Base-by-base conservation (phyloP, 2,797 vertebrate genomes). In the Threskiornis aethiopicus region DNA sequence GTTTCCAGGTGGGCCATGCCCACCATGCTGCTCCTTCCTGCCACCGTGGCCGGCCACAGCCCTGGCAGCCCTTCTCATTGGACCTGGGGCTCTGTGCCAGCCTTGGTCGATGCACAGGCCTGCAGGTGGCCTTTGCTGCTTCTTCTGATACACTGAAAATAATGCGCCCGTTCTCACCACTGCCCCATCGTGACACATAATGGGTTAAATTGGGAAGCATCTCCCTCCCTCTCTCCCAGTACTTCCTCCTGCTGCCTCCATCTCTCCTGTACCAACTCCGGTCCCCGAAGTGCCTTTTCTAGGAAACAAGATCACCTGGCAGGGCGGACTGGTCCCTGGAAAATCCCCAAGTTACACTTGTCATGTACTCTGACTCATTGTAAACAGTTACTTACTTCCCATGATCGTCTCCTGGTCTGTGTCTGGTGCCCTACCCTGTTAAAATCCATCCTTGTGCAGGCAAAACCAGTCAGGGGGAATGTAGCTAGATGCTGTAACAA, bases 201-300 rank as follows among this genome's bases (percentile, higher is more conserved):
- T 70, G 90, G 76, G 81, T 93, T 89, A 90, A 90, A 96, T 49
- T 83, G 89, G 85, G 89, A 97, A 93, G 54, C 25, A 26, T 79
- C 70, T 93, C 77, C 47, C 31, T 81, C 31, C 31, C 75, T 89
- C 49, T 85, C 26, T 69, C 72, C 84, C 84, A 64, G 52, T 89
- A 59, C 55, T 93, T 93, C 62, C 20, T 92, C 19, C 49, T 92
- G 26, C 62, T 88, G 41, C 46, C 57, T 86, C 64, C 35, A 16
- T 78, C 21, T 95, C 57, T 80, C 72, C 86, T 26, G 5, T 94
- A 94, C 83, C 71, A 89, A 95, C 90, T 95, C 85, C 37, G 87
- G 90, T 97, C 93, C 94, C 84, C 25, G 96, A 97, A 97, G 97
- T 98, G 97, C 97, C 97, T 98, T 98, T 97, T 96, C 41, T 83